A percentile compares a stretch with the other conserved stretches of the same genome.
Conservation (phyloP, 2,888 invertebrate species). For the Netelia inedita region DNA sequence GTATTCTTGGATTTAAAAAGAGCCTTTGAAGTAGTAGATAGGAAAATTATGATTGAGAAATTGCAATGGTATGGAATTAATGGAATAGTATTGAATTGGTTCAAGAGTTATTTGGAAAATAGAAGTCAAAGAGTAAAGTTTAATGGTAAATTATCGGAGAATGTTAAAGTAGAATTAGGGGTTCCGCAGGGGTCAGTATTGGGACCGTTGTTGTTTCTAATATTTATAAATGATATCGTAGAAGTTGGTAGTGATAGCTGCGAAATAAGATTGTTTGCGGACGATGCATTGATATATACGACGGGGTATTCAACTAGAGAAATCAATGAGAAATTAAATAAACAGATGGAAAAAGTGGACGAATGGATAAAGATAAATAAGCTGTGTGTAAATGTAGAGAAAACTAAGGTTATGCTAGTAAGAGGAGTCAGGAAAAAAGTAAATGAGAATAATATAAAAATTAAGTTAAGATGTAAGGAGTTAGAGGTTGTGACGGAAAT, state of each 20-base stretch:
- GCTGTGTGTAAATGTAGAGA: background rate
- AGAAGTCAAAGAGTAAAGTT: constrained; percentile 61
- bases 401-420: background rate
- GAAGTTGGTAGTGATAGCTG: background rate
- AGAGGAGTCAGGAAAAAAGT: background rate
- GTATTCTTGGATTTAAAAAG: constrained; percentile 32
- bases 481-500: too few species aligned
- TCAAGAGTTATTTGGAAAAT: constrained; percentile 54
- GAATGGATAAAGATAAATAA: background rate
- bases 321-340: background rate
- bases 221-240: constrained; percentile 61
- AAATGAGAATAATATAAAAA: too few species aligned
- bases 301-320: background rate
- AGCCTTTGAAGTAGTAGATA: constrained; percentile 16
- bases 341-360: background rate
- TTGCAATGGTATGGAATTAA: constrained; percentile 56
- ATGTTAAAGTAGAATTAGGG: constrained; percentile 40
- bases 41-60: constrained; percentile 51
- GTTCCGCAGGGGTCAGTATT: constrained; percentile 70
- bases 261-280: background rate
- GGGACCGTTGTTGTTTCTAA: constrained; percentile 68
- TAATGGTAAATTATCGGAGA: constrained; percentile 28
- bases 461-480: too few species aligned
- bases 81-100: constrained; percentile 34
- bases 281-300: background rate